Percentiles rank a stretch among this genome's conserved stretches.
Evolutionary conservation across 2,888 invertebrate genomes (phyloP).

Genomic region (Drosophila prolongata): DNA sequence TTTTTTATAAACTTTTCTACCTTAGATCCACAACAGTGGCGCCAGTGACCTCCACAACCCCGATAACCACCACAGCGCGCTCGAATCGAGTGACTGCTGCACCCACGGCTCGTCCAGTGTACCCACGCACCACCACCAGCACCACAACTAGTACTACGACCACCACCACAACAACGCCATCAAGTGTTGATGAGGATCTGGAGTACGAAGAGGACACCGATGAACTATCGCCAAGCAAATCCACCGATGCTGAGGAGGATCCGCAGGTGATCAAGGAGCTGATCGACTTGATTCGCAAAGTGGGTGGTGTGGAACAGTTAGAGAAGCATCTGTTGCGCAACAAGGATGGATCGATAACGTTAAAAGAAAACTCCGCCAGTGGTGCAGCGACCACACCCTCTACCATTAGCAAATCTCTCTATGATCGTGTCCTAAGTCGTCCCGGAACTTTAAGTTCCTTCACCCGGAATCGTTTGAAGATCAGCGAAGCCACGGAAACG

Average conservation of each 20-base stretch:
- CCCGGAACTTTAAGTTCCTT: constrained; percentile 80
- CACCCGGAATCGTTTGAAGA: constrained; percentile 79
- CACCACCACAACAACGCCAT: constrained; percentile 84
- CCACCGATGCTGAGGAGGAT: constrained; percentile 83
- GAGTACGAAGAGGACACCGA: constrained; percentile 84
- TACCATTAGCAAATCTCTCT: constrained; percentile 90
- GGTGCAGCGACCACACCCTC: constrained; percentile 86
- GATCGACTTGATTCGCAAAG: constrained; percentile 93
- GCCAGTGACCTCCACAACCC: constrained; percentile 85
- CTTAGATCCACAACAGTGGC: constrained; percentile 85
- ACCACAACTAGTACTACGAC: constrained; percentile 83
- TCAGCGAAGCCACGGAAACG: constrained; percentile 17
- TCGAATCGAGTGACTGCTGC: constrained; percentile 84
- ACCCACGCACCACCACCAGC: constrained; percentile 79
- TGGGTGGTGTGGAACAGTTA: constrained; percentile 94
- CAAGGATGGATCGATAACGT: constrained; percentile 85
- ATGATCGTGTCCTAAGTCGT: constrained; percentile 89
- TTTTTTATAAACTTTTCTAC: too few species aligned
- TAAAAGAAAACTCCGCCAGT: constrained; percentile 83
- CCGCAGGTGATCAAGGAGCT: constrained; percentile 91
- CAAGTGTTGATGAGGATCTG: constrained; percentile 85
- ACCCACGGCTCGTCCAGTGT: constrained; percentile 83
- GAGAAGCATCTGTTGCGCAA: constrained; percentile 90
- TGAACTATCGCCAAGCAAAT: constrained; percentile 46
- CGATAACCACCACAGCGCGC: constrained; percentile 75